These are phyloP conservation scores for Gyrodactylus salaris DNA, from an alignment of 1,140 invertebrate species.

Conservation along the genomic window DNA sequence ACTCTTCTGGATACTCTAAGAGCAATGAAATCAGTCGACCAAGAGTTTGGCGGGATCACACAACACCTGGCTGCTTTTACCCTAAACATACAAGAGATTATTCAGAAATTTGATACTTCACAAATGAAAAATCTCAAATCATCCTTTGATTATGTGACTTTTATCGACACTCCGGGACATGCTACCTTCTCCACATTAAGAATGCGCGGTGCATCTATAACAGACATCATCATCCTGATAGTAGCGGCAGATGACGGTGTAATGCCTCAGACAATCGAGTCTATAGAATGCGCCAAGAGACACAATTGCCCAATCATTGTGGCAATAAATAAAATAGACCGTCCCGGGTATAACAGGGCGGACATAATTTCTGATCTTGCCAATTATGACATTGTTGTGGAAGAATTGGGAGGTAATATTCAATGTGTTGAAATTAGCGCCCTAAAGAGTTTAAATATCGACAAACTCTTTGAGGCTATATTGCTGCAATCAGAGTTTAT, in stretches of 20 bases:
- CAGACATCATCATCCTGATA: slow-evolving; percentile 75
- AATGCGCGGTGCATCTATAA: slow-evolving; percentile 49
- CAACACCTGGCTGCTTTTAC: slow-evolving; percentile 96
- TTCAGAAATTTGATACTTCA: slow-evolving; percentile 10
- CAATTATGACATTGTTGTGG: slow-evolving; percentile 40
- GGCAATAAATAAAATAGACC: background rate
- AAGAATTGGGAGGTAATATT: slow-evolving; percentile 58
- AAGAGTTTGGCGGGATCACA: slow-evolving; percentile 94
- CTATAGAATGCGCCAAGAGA: slow-evolving; percentile 22
- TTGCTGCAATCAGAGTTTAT: background rate
- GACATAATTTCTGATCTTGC: slow-evolving; percentile 35
- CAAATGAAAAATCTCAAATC: slow-evolving; percentile 9
- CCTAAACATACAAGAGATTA: slow-evolving; percentile 17
- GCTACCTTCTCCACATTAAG: slow-evolving; percentile 72
- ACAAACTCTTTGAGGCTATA: background rate
- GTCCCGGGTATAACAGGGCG: slow-evolving; percentile 36
- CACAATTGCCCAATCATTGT: slow-evolving; percentile 12
- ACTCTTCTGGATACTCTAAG: slow-evolving; percentile 62
- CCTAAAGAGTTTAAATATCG: slow-evolving; percentile 20
- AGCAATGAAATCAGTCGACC: slow-evolving; percentile 43
- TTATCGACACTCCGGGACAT: slow-evolving; percentile 96
- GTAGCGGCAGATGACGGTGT: slow-evolving; percentile 94
- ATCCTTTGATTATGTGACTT: slow-evolving; percentile 41
- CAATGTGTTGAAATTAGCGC: slow-evolving; percentile 69
- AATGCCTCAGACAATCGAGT: slow-evolving; percentile 62